Evolutionary conservation across 1,140 invertebrate species (phyloP), one percentile per base, ranked within the genome.

Genomic region (Drosophila pandora): DNA sequence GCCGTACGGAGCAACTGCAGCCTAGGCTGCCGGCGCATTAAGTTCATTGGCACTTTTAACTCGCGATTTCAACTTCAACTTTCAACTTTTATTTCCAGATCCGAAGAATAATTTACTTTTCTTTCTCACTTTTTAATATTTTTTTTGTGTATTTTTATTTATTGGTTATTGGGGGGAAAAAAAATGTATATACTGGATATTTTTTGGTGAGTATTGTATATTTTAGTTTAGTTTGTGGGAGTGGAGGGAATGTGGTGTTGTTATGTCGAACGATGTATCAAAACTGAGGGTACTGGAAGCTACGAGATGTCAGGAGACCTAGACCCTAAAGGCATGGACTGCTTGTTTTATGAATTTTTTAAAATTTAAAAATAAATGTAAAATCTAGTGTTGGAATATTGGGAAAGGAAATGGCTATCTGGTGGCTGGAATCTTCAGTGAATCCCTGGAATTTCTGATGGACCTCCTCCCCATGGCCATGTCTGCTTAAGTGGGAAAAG

Each of bases 401-500:
- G 17, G 17, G 17, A 17, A 17, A 1, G 0, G 17, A 28, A 28
- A 28, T 37, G 10, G 34, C 3, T 37, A 37, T 4, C 43, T 0
- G 9, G 10, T 12, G 30, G 8, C 9, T 7, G 9, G 9, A 47
- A 21, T 23, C 21, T 47, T 23, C 6, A 12, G 43, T 23, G 45
- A 62, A 50, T 43, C 59, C 10, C 34, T n/a, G 45, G 45, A 48
- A 43, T 62, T 43, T 64, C 7, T 5, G 25, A 6, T 28, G 5
- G 5, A 28, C 22, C 25, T 10, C 32, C 32, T 64, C 9, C 9
- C 13, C 28, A 17, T 10, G 10, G 32, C 60, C 3, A 17, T 21
- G 25, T 28, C 49, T 5, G 65, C 65, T 69, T 69, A 69, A 70
- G 67, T 70, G 50, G 41, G 12, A 52, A 57, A 70, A 70, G 57